Percentiles rank a stretch among this genome's conserved stretches.
Conservation (phyloP, 2,888 invertebrate species). For the Catocala fraxini region DNA sequence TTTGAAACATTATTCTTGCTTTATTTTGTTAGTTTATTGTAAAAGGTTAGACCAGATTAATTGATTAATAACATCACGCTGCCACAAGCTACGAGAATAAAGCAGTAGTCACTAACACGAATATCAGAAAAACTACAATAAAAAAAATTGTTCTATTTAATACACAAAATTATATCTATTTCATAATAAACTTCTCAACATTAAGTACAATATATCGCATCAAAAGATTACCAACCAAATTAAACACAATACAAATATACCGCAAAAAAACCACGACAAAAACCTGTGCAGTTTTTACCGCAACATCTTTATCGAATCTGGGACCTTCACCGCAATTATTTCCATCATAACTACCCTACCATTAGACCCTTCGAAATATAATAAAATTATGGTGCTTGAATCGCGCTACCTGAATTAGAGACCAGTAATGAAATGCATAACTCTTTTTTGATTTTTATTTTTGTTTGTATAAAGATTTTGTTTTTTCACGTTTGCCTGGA, state of each 20-base stretch:
- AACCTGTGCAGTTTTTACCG: constrained; percentile 31
- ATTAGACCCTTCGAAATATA: constrained; percentile 40
- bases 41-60: too few species aligned
- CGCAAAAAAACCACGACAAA: constrained; percentile 20
- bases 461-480: background rate
- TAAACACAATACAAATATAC: constrained; percentile 37
- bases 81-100: too few species aligned
- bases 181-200: background rate
- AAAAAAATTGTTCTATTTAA: too few species aligned
- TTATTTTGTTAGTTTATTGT: too few species aligned
- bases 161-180: background rate
- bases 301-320: constrained; percentile 40
- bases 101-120: too few species aligned
- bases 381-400: constrained; percentile 37
- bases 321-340: constrained; percentile 44
- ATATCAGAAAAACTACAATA: too few species aligned
- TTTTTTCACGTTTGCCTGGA: too few species aligned
- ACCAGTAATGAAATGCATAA: constrained; percentile 22
- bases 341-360: constrained; percentile 35
- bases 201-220: background rate
- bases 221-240: constrained; percentile 11
- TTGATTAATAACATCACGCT: too few species aligned
- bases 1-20: too few species aligned
- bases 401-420: constrained; percentile 47
- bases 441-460: constrained; percentile 2